A percentile compares a stretch with the other conserved stretches of the same genome.
Evolutionary conservation across 35 echinoderm and acorn worm genomes (phyloP).

Genomic region (Holothuria glaberrima): DNA sequence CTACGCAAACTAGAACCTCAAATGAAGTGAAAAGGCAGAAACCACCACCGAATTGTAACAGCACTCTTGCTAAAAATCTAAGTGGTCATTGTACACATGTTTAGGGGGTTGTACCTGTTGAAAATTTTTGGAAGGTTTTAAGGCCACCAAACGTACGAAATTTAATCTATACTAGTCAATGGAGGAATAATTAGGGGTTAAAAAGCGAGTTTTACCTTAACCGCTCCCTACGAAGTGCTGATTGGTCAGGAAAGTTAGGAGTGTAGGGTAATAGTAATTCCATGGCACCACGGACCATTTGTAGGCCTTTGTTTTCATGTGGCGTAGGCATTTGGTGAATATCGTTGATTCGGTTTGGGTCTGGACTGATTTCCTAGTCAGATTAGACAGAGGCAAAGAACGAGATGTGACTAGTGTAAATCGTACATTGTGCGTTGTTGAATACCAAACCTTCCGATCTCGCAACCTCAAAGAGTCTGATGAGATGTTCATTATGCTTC

Average conservation of each 20-base stretch:
- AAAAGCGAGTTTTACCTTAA: constrained; percentile 32
- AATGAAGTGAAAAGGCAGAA: too few relatives aligned
- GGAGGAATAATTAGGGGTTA: too few relatives aligned
- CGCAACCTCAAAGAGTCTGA: constrained; percentile 10
- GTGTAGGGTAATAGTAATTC: constrained; percentile 47
- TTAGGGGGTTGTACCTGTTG: too few relatives aligned
- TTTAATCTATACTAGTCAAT: too few relatives aligned
- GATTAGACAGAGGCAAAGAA: constrained; percentile 66
- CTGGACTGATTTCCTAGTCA: constrained; percentile 28
- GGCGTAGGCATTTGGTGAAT: constrained; percentile 58
- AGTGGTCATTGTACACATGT: too few relatives aligned
- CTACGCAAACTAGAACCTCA: too few relatives aligned
- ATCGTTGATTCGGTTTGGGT: constrained; percentile 43
- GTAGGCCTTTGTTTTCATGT: constrained; percentile 58
- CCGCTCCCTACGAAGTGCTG: constrained; percentile 22
- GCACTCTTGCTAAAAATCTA: too few relatives aligned
- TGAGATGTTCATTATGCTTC: constrained; percentile 43
- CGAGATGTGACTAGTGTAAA: constrained; percentile 49
- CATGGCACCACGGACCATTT: constrained; percentile 54
- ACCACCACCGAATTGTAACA: too few relatives aligned
- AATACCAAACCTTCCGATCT: constrained; percentile 60
- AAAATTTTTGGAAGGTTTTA: too few relatives aligned
- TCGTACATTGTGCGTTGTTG: constrained; percentile 72
- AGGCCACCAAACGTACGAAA: too few relatives aligned
- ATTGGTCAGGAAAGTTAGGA: constrained; percentile 52